Conservation (phyloP, 2,797 vertebrate genomes). For the Aselliscus stoliczkanus region DNA sequence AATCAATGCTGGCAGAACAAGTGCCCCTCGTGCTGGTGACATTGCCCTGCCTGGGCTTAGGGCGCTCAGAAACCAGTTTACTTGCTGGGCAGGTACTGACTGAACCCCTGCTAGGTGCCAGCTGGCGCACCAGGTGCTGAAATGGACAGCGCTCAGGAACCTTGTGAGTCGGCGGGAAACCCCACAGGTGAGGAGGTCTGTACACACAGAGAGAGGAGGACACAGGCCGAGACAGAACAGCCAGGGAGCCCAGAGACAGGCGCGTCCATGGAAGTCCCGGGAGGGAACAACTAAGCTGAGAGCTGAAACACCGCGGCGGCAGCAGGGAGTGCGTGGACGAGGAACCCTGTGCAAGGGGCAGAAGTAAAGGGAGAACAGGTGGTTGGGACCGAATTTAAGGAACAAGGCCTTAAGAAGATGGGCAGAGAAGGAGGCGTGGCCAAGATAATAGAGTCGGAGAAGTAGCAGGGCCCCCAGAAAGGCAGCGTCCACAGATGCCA, state of each 20-base stretch:
- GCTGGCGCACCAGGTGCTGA: not conserved
- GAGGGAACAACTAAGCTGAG: rapidly evolving
- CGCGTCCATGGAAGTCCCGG: not conserved
- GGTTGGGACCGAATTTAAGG: not conserved
- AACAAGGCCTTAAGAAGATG: not conserved
- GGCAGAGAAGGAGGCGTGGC: not conserved
- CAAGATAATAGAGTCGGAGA: not conserved
- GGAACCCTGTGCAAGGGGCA: not conserved
- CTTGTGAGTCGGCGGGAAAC: not conserved
- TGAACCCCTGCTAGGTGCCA: not conserved
- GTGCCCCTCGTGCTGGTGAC: not conserved
- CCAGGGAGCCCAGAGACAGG: not conserved
- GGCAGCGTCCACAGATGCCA: not conserved
- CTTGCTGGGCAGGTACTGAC: not conserved
- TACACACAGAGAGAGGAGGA: rapidly evolving
- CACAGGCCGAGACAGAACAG: not conserved
- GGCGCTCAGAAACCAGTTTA: not conserved
- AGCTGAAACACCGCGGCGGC: rapidly evolving
- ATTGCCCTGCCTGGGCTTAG: not conserved
- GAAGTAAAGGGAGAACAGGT: not conserved
- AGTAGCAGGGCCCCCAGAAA: not conserved
- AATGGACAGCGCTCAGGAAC: rapidly evolving
- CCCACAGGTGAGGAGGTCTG: not conserved
- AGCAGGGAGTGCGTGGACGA: not conserved
- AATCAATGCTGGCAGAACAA: slow-evolving; percentile 9